Conservation (phyloP, 2,113 vertebrate genomes). For the Lampris megalopsis region DNA sequence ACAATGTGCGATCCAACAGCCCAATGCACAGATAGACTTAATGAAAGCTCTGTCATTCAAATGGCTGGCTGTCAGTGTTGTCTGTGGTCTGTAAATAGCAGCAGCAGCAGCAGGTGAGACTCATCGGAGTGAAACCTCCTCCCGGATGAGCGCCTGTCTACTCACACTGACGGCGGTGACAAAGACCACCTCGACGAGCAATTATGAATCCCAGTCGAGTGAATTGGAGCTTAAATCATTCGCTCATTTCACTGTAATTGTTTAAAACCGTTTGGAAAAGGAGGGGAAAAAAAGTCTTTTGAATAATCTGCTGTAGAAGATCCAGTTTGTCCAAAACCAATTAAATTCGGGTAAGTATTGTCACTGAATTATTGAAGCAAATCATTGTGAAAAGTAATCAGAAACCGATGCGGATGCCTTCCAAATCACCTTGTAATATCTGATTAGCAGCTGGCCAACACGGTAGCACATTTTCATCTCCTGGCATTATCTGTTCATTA, state of each 20-base stretch:
- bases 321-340: constrained; percentile 12
- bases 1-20: constrained; percentile 12
- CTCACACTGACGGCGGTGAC: constrained; percentile 37
- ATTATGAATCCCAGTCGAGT: constrained; percentile 24
- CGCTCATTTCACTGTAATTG: constrained; percentile 1
- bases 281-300: neutral
- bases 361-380: constrained; percentile 29
- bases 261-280: neutral
- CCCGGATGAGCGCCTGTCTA: constrained; percentile 25
- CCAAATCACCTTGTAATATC: constrained; percentile 3
- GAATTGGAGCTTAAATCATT: constrained; percentile 9
- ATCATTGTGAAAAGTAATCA: constrained; percentile 9
- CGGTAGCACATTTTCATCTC: constrained; percentile 13
- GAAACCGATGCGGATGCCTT: constrained; percentile 30
- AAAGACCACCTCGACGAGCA: constrained; percentile 22
- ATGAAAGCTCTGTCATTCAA: constrained; percentile 57
- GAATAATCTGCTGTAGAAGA: constrained; percentile 8
- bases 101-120: constrained; percentile 62
- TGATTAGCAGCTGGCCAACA: neutral
- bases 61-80: constrained; percentile 46
- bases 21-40: constrained; percentile 32
- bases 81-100: constrained; percentile 67
- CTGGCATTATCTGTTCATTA: constrained; percentile 22
- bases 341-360: constrained; percentile 32
- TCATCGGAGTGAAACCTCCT: constrained; percentile 63